Conservation (phyloP, 2,113 vertebrate species). For the Orthonyx spaldingii region DNA sequence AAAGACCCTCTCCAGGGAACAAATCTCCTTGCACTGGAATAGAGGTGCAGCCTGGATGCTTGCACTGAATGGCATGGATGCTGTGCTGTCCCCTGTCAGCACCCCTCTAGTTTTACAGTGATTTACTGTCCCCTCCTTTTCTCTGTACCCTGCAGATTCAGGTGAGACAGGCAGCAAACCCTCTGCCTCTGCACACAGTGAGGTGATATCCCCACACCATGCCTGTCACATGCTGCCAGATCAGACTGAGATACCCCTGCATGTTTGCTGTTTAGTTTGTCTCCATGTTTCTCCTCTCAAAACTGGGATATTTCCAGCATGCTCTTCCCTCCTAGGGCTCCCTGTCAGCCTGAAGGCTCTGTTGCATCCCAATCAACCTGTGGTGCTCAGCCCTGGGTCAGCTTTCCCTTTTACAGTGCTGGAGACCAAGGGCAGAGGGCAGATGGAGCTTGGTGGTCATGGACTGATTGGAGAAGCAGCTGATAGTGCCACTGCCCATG, state of each 20-base stretch:
- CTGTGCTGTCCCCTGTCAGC: background rate
- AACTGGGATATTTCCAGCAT: background rate
- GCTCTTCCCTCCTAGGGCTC: background rate
- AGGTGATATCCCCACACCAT: too few relatives aligned
- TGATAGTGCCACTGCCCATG: background rate
- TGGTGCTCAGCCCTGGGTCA: background rate
- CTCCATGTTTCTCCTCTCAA: background rate
- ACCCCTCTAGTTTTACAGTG: background rate
- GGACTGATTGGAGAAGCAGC: fast-evolving
- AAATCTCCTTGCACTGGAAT: background rate
- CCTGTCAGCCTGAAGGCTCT: background rate
- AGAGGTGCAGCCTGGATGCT: background rate
- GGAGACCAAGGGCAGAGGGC: background rate
- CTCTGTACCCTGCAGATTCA: background rate
- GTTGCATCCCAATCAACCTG: background rate
- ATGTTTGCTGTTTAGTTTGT: background rate
- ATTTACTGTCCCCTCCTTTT: background rate
- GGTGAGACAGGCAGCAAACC: background rate
- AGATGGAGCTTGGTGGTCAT: fast-evolving
- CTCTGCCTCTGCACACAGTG: background rate
- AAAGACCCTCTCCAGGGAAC: background rate
- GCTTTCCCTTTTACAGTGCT: background rate
- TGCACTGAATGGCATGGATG: background rate
- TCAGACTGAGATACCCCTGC: background rate
- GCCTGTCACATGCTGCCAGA: background rate